Percentiles rank a stretch among this genome's conserved stretches.
Conservation (phyloP, 2,113 vertebrate species). For the Uria lomvia region DNA sequence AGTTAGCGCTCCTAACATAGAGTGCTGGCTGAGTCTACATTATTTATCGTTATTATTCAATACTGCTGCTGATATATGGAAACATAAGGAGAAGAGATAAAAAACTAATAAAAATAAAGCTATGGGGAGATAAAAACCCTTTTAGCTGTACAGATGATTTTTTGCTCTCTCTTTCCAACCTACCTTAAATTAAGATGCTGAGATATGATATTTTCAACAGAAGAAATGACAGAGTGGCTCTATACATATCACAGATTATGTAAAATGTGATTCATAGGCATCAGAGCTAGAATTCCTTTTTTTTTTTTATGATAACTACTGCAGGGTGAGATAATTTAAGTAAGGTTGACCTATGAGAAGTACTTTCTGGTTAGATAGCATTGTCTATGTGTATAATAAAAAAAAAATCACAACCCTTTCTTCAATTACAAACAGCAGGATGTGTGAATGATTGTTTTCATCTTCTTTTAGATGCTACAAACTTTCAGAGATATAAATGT, state of each 20-base stretch:
- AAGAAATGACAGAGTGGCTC: background rate
- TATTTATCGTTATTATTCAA: background rate
- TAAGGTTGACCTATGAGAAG: background rate
- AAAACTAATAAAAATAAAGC: conserved; percentile 7
- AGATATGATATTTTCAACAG: background rate
- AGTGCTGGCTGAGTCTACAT: background rate
- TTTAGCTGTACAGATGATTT: background rate
- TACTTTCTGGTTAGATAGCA: background rate
- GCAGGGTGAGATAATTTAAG: background rate
- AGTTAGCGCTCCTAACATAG: background rate
- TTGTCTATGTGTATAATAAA: background rate
- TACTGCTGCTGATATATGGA: background rate
- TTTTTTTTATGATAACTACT: background rate
- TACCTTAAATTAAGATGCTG: background rate
- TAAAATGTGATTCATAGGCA: background rate
- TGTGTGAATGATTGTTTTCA: background rate
- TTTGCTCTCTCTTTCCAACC: background rate
- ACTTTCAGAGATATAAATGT: background rate
- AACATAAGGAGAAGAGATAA: background rate
- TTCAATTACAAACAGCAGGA: background rate
- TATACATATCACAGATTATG: background rate
- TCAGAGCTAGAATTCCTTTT: background rate
- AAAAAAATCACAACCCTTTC: background rate
- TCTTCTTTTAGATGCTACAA: background rate
- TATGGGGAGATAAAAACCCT: background rate